These are phyloP conservation scores for Meles meles DNA, from an alignment of 2,113 vertebrate genomes.

Conservation along the genomic window DNA sequence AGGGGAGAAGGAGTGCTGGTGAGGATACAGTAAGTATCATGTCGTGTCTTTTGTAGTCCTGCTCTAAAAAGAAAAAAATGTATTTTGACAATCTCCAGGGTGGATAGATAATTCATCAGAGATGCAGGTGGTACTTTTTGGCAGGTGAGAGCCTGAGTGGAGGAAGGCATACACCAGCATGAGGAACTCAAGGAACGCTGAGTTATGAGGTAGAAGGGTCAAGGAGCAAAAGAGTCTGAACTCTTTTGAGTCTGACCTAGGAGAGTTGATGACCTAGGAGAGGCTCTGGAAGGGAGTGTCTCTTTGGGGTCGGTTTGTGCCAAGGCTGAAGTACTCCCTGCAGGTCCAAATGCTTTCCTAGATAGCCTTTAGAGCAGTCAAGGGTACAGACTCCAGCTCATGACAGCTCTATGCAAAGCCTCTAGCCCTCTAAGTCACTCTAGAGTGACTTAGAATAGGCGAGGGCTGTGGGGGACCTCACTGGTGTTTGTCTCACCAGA, in stretches of 20 bases:
- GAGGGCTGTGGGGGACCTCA: background rate
- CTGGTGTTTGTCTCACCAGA: background rate
- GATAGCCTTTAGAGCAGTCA: background rate
- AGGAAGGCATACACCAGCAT: background rate
- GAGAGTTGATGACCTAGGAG: background rate
- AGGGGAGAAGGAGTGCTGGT: background rate
- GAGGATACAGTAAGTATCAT: background rate
- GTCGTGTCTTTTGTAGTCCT: background rate
- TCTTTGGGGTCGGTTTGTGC: background rate
- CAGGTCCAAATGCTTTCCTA: background rate
- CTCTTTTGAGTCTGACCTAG: too few relatives aligned
- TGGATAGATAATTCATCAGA: background rate
- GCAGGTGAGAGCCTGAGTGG: too few relatives aligned
- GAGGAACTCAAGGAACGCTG: background rate
- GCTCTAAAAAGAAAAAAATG: background rate
- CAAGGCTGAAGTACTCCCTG: background rate
- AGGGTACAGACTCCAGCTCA: background rate
- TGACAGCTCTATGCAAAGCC: too few relatives aligned
- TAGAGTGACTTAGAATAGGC: background rate
- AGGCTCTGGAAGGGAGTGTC: background rate
- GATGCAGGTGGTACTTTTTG: background rate
- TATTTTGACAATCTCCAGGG: background rate
- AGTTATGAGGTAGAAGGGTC: background rate
- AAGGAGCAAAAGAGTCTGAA: background rate
- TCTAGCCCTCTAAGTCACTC: too few relatives aligned